Base-by-base conservation (phyloP, 2,113 vertebrate species). In the Hemichromis elongatus region DNA sequence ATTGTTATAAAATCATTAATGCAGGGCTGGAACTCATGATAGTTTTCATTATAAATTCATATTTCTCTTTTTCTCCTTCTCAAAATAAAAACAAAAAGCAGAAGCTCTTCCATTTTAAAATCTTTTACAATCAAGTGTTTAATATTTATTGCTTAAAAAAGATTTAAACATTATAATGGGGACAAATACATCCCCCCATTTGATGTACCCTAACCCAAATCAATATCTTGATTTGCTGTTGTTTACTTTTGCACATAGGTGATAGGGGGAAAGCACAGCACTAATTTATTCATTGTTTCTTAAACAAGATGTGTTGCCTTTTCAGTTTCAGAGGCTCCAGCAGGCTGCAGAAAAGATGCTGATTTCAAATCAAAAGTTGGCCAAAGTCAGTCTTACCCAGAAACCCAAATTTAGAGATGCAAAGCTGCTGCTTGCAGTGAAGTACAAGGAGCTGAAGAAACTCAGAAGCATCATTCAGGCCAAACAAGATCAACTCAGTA, bases 401-500 rank as follows among this genome's bases (percentile, higher is more conserved):
- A 90, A 91, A 70, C 86, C 93, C 2, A 77, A 37, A 47, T 87
- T 93, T 24, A 85, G 24, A 89, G 83, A 88, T 9, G 70, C 88
- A 8, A 94, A 92, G 77, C 3, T 90, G 37, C 79, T 90, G 2
- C 89, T 95, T 14, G 86, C 90, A 42, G 75, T 89, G 83, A 94
- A 86, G 68, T 90, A 93, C 83, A 92, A 85, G 53, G 78, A 89
- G 47, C 86, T 93, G 19, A 83, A 87, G 18, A 84, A 92, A 33
- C 55, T 93, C 2, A 53, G 53, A n/a, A 82, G 33, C 56, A 63
- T 86, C 24, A 82, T 92, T 66, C 78, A 79, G 83, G 77, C 47
- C 45, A 94, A 95, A 86, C 88, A 92, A n/a, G 86, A 85, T 53
- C 81, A 89, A 54, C 70, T 94, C 6, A 84, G 93, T 92, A 66